Conservation (phyloP, 1,140 invertebrate species). For the Nixonia krombeini region DNA sequence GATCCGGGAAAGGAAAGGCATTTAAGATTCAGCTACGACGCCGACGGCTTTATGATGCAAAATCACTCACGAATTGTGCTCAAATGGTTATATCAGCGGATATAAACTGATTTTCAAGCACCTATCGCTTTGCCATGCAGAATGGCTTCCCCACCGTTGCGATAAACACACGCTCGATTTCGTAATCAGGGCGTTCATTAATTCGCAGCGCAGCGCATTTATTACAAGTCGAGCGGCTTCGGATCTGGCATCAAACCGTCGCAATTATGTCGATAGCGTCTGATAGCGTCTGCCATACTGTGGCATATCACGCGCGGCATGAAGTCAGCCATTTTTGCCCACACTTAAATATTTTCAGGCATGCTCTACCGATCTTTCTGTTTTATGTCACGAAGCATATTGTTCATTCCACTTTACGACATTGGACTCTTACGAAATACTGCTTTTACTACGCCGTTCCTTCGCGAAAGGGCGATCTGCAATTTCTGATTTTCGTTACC, state of each 20-base stretch:
- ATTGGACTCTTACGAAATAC: too few species aligned
- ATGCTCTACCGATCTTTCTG: too few species aligned
- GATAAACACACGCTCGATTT: constrained; percentile 24
- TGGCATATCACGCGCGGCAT: too few species aligned
- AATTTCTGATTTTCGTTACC: too few species aligned
- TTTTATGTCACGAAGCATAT: too few species aligned
- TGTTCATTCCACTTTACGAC: too few species aligned
- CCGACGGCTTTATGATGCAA: constrained; percentile 34
- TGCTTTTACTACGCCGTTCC: too few species aligned
- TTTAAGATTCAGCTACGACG: constrained; percentile 33
- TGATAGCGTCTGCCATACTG: too few species aligned
- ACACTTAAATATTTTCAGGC: too few species aligned
- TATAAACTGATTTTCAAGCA: constrained; percentile 16
- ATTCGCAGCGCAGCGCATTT: constrained; percentile 41
- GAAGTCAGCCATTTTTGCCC: too few species aligned
- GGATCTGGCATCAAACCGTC: constrained; percentile 25
- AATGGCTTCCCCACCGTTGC: constrained; percentile 7
- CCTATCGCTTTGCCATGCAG: background rate
- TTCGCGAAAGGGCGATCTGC: too few species aligned
- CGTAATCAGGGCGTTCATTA: constrained; percentile 40
- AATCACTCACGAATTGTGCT: constrained; percentile 16
- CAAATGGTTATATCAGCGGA: constrained; percentile 12
- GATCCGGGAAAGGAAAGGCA: constrained; percentile 27
- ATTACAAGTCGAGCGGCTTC: too few species aligned
- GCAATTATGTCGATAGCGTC: constrained; percentile 41